Base-by-base conservation (phyloP, 2,797 vertebrate species). In the Phrynocephalus vlangalii region DNA sequence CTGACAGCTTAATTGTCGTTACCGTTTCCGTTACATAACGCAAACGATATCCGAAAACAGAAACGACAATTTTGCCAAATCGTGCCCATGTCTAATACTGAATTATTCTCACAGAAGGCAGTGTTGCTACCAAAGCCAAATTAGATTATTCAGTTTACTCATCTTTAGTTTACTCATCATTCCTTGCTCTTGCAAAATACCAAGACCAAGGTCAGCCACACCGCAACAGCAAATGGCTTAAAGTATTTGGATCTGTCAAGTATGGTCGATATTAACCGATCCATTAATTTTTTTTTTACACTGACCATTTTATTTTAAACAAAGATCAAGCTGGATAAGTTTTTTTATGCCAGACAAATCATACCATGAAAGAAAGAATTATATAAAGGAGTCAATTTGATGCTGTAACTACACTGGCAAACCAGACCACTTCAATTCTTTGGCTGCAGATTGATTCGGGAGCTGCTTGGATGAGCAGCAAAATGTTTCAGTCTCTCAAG, bases 191-290 rank as follows among this genome's bases (percentile, higher is more conserved):
- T 10, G 84, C 52, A 80, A 83, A 2, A 30, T 28, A 68, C 82
- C 80, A 79, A 92, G 90, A 2, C 20, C 1, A 30, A 60, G 3
- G 18, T 26, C 88, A 80, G 83, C 24, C 28, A 3, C 22, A 20
- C 24, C 48, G 22, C 4, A 50, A 50, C 56, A 79, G 8, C n/a
- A 81, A 71, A 84, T 52, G 52, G 3, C 30, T 71, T 70, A 84
- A 44, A 66, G 1, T 85, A 16, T 93, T 91, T 0, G 83, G 24
- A 86, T 66, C 20, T 91, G 16, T 88, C 28, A 66, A 28, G 83
- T 44, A 5, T 26, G 13, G 66, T n/a, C 6, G 2, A 4, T 6
- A 1, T 68, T 90, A 89, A 88, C 72, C 24, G 67, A 77, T 5
- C 22, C 82, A 28, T 75, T 26, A 63, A 63, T 38, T 3, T 84